A percentile compares a stretch with the other conserved stretches of the same genome.
Conservation (phyloP, 2,888 invertebrate genomes). For the Sipha maydis region DNA sequence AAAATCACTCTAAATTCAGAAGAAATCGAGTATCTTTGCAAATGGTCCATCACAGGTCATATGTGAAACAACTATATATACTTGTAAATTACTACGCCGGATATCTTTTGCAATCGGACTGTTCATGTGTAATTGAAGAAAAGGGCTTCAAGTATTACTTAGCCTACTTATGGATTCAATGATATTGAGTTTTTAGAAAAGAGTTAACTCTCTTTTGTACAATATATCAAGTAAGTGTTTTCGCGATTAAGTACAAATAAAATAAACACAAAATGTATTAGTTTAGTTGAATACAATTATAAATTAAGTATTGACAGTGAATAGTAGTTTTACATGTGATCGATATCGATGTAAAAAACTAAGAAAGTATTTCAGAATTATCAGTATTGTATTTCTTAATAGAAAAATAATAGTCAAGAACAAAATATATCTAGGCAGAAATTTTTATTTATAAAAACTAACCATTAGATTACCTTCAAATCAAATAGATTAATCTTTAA, state of each 20-base stretch:
- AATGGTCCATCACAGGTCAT: too few relatives aligned
- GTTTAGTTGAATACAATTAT: not conserved
- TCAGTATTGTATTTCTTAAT: not conserved
- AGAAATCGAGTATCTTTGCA: too few relatives aligned
- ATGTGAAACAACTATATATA: too few relatives aligned
- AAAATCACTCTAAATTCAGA: too few relatives aligned
- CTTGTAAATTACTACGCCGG: too few relatives aligned
- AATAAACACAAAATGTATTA: not conserved
- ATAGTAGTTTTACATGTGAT: not conserved
- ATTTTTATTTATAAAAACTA: not conserved
- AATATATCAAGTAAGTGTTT: not conserved
- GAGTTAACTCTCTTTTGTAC: too few relatives aligned
- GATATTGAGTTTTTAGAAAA: too few relatives aligned
- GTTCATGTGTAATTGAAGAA: too few relatives aligned
- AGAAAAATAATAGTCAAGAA: not conserved
- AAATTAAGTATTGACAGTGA: not conserved
- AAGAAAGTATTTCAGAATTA: not conserved
- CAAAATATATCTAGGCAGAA: slow-evolving; percentile 10
- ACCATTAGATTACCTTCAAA: not conserved
- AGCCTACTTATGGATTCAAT: too few relatives aligned
- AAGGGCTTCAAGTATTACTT: too few relatives aligned
- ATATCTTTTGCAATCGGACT: too few relatives aligned
- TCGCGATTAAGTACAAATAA: not conserved
- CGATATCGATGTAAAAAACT: not conserved
- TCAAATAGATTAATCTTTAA: not conserved